Evolutionary conservation across 1,140 invertebrate species (phyloP).

Genomic region (Zophobas morio): DNA sequence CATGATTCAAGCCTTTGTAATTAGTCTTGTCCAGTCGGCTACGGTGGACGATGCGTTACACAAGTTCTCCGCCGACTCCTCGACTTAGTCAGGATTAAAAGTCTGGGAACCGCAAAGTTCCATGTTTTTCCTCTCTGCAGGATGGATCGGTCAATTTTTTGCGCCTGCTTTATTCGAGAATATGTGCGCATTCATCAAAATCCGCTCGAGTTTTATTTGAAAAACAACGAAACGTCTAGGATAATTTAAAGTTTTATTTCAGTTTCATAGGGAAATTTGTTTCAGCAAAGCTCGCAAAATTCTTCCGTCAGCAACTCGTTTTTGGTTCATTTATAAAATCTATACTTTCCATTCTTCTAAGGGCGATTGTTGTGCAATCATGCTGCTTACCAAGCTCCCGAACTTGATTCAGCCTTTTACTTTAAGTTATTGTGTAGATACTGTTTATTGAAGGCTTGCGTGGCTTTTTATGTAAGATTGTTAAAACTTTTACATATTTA

Average conservation of each 20-base stretch:
- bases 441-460: too few species aligned
- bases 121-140: conserved; percentile 5
- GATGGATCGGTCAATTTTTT: conserved; percentile 20
- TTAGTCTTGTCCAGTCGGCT: conserved; percentile 37
- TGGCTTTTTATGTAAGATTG: too few species aligned
- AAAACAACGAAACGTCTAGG: background rate
- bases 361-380: background rate
- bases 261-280: conserved; percentile 11
- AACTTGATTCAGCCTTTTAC: background rate
- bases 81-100: conserved; percentile 27
- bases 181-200: conserved; percentile 9
- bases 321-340: background rate
- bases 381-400: background rate
- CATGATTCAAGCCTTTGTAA: conserved; percentile 40
- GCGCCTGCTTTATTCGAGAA: background rate
- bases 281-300: background rate
- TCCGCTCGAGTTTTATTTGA: conserved; percentile 9
- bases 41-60: conserved; percentile 31
- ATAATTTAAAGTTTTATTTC: conserved; percentile 6
- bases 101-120: conserved; percentile 6
- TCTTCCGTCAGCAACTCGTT: background rate
- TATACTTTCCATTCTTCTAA: background rate
- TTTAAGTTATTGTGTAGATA: background rate
- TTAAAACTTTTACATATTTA: too few species aligned
- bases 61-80: conserved; percentile 18